Conservation (phyloP, 2,113 vertebrate species). For the Cynopterus brachyotis region DNA sequence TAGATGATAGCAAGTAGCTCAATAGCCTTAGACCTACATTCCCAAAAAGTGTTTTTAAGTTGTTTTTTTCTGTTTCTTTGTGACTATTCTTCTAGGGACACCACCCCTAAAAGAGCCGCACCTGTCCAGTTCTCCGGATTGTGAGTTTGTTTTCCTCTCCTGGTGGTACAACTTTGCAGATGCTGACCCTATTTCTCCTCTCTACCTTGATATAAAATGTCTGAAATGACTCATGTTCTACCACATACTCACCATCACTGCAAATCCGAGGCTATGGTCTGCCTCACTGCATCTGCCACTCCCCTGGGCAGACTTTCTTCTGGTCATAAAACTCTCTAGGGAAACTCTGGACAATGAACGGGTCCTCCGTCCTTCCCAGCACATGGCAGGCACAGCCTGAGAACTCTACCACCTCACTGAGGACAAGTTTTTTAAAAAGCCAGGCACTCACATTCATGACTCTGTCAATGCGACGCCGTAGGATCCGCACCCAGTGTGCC, state of each 20-base stretch:
- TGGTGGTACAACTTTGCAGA: not conserved
- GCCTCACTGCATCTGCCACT: not conserved
- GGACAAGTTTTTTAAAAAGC: accelerated
- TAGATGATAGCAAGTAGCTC: not conserved
- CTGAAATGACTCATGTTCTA: not conserved
- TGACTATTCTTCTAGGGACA: not conserved
- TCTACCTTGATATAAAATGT: not conserved
- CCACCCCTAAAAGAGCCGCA: not conserved
- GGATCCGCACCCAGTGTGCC: conserved; percentile 79
- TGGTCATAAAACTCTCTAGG: not conserved
- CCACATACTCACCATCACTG: not conserved
- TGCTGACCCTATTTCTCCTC: not conserved
- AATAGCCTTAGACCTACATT: not conserved
- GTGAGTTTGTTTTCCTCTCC: not conserved
- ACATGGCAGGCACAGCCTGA: not conserved
- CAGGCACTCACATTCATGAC: conserved; percentile 84
- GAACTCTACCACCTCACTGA: not conserved
- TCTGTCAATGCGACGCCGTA: conserved; percentile 82
- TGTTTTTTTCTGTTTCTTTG: not conserved
- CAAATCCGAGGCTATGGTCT: not conserved
- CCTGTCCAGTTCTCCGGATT: not conserved
- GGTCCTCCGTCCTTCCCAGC: not conserved
- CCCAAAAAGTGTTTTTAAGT: not conserved
- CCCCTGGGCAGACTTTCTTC: not conserved
- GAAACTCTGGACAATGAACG: accelerated